Evolutionary conservation across 2,113 vertebrate genomes (phyloP).

Genomic region (Columba livia): DNA sequence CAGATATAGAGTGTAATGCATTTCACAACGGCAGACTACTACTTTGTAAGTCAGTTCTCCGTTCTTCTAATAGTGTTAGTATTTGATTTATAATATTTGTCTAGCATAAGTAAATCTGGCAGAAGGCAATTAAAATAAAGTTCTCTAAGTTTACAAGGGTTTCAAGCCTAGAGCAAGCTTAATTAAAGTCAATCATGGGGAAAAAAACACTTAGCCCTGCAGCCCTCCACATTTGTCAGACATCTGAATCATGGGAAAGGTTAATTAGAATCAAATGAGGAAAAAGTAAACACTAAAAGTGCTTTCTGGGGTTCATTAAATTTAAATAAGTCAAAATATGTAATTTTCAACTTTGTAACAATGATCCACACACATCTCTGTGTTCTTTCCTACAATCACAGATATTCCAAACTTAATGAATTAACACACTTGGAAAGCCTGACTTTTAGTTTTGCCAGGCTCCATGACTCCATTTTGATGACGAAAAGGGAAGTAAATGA

Average conservation of each 20-base stretch:
- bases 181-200: slow-evolving; percentile 72
- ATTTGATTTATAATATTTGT: slow-evolving; percentile 64
- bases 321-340: slow-evolving; percentile 66
- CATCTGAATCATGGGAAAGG: slow-evolving; percentile 69
- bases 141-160: slow-evolving; percentile 58
- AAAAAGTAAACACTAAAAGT: slow-evolving; percentile 68
- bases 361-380: background rate
- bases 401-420: background rate
- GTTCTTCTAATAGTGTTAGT: background rate
- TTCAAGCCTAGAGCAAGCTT: slow-evolving; percentile 60
- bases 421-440: background rate
- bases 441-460: background rate
- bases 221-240: slow-evolving; percentile 65
- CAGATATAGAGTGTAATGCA: background rate
- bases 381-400: background rate
- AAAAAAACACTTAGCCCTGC: slow-evolving; percentile 62
- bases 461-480: background rate
- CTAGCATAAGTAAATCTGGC: slow-evolving; percentile 58
- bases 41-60: slow-evolving; percentile 6
- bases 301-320: slow-evolving; percentile 54
- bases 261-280: slow-evolving; percentile 70
- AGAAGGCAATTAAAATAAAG: slow-evolving; percentile 72
- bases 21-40: background rate
- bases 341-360: slow-evolving; percentile 15
- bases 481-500: background rate